Evolutionary conservation across 1,140 invertebrate species (phyloP), one percentile per base, ranked within the genome.

Genomic region (Megalonaias nervosa): DNA sequence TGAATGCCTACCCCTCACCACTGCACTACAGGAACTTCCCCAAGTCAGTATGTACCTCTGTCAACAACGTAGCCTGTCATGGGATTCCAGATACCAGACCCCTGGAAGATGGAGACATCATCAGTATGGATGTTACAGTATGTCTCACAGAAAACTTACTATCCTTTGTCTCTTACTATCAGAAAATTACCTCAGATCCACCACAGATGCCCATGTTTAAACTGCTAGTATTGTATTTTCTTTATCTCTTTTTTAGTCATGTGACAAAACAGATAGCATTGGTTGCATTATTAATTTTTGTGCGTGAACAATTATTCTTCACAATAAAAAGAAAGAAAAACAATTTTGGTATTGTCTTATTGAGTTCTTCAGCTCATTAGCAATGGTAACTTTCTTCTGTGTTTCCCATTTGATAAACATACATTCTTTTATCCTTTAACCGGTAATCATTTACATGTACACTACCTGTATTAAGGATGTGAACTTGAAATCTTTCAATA

Each of bases 51-150:
- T 99, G 97, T 89, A 99, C 97, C 4, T 98, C 97, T 69, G 94
- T 99, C 0, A 99, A 99, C 88, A 98, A 99, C 92, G 95, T 98
- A 14, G 95, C 94, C 31, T 97, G 96, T 85, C 97, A 99, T 92
- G 97, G 97, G 31, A 98, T 99, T 84, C 98, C 98, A 12, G 97
- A 98, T 90, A 91, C 94, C 89, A 92, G 96, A 80, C 93, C 93
- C 38, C 89, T 99, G 60, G 79, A 93, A 77, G 92, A 97, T 92
- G 97, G 97, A 38, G 97, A 99, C 88, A 97, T 97, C 74, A 92
- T 98, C 19, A 97, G 97, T 91, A 93, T 98, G 67, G 97, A 99
- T 92, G 92, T 98, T 38, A 97, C 97, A 65, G 97, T 98, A 92
- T 93, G 92, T 68, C 48, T 6, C 57, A 16, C 5, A 60, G 59